phyloP scores from a whole-genome alignment of 1,140 invertebrate species.

The Drosophila tristis region DNA sequence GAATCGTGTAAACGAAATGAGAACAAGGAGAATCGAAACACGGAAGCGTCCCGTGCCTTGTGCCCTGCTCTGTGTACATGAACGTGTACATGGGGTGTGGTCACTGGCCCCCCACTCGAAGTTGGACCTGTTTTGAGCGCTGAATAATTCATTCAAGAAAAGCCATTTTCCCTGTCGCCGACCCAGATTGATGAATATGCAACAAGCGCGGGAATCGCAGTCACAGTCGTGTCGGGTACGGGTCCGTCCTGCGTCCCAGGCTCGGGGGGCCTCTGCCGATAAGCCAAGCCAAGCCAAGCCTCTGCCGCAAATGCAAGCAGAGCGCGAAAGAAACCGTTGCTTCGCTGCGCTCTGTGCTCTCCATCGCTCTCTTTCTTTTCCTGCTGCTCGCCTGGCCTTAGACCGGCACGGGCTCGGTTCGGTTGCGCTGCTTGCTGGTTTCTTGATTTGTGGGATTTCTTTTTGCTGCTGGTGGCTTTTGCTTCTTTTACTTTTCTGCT shows the following conservation, averaged over 20 bases:
- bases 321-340: not conserved
- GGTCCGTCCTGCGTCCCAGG: conserved; percentile 1
- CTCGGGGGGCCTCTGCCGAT: not conserved
- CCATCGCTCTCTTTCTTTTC: conserved; percentile 11
- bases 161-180: conserved; percentile 59
- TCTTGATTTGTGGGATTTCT: conserved; percentile 45
- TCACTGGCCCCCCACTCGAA: conserved; percentile 62
- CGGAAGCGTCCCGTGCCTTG: conserved; percentile 24
- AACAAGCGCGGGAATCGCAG: conserved; percentile 18
- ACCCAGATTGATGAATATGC: conserved; percentile 67
- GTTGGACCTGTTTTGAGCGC: conserved; percentile 39
- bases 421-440: conserved; percentile 34
- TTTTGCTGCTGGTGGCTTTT: conserved; percentile 41
- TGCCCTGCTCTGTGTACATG: conserved; percentile 1
- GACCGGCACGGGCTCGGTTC: conserved; percentile 38
- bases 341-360: too few relatives aligned
- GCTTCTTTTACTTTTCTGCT: conserved; percentile 26
- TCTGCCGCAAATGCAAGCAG: not conserved
- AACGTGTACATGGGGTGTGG: conserved; percentile 57
- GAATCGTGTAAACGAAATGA: conserved; percentile 40
- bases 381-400: conserved; percentile 61
- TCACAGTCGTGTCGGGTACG: conserved; percentile 5
- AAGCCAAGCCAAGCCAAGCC: not conserved
- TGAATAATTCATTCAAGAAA: conserved; percentile 82
- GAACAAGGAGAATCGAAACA: conserved; percentile 29